Evolutionary conservation across 2,113 vertebrate genomes (phyloP).

Genomic region (Hippolais icterina): DNA sequence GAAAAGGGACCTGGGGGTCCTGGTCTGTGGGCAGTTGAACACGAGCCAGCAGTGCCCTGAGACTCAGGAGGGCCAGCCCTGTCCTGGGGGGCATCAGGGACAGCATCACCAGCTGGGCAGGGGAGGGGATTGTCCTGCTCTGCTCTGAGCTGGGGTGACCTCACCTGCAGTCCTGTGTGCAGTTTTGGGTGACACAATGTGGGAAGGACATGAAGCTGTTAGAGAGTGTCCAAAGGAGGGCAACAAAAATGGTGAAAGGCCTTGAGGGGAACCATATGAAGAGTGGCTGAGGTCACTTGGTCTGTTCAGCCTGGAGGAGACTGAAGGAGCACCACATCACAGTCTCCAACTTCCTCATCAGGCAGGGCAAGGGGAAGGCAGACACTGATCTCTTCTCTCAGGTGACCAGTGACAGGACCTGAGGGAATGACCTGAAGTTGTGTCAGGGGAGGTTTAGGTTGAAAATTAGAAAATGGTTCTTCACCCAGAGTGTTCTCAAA

Average conservation of each 20-base stretch:
- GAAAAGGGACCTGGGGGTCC: not conserved
- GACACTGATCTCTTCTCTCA: not conserved
- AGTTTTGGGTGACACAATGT: not conserved
- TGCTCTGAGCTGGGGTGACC: not conserved
- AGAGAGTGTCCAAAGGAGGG: not conserved
- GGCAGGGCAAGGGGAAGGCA: not conserved
- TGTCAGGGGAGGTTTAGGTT: not conserved
- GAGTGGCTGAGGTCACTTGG: not conserved
- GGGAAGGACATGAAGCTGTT: not conserved
- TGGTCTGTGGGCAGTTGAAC: fast-evolving
- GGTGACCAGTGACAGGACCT: not conserved
- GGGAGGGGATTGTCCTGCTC: not conserved
- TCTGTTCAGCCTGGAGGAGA: not conserved
- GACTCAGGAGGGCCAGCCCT: not conserved
- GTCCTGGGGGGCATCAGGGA: not conserved
- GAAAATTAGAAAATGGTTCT: not conserved
- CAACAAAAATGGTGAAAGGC: not conserved
- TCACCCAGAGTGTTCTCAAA: not conserved
- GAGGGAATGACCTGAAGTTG: not conserved
- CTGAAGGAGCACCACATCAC: not conserved
- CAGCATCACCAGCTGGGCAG: not conserved
- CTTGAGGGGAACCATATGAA: fast-evolving
- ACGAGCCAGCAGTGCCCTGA: not conserved
- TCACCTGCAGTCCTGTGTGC: fast-evolving
- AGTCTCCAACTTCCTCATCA: not conserved